Percentiles rank a stretch among this genome's conserved stretches.
phyloP scores from a whole-genome alignment of 2,888 invertebrate species.

The Formica aserva region DNA sequence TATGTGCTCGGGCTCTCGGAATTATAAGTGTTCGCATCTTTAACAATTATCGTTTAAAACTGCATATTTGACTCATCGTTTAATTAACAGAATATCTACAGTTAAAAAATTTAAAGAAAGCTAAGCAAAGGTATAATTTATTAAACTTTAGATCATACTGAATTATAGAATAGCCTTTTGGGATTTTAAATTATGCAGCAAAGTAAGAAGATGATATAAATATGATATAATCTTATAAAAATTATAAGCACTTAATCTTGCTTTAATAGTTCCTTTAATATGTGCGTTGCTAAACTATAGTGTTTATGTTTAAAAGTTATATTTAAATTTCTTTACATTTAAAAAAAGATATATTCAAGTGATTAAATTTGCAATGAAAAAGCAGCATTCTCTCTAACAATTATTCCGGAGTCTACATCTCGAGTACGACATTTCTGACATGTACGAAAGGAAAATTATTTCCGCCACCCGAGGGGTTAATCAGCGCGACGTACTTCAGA shows the following conservation, averaged over 20 bases:
- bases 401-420: background rate
- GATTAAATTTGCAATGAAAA: background rate
- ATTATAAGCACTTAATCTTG: background rate
- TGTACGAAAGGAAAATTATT: slow-evolving; percentile 60
- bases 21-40: background rate
- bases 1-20: background rate
- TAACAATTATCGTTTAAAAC: slow-evolving; percentile 2
- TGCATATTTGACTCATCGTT: background rate
- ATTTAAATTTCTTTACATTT: background rate
- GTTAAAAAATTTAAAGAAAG: background rate
- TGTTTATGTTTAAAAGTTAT: background rate
- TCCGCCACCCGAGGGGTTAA: slow-evolving; percentile 55
- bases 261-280: background rate
- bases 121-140: background rate
- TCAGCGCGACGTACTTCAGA: slow-evolving; percentile 66
- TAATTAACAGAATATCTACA: background rate
- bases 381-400: background rate
- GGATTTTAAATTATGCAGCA: background rate
- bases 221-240: background rate
- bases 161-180: background rate
- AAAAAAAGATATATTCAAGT: background rate
- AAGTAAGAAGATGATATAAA: background rate
- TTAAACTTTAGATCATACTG: background rate
- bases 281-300: background rate
- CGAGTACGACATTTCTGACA: slow-evolving; percentile 25